Evolutionary conservation across 2,888 invertebrate species (phyloP).

Genomic region (Cataglyphis albicans): DNA sequence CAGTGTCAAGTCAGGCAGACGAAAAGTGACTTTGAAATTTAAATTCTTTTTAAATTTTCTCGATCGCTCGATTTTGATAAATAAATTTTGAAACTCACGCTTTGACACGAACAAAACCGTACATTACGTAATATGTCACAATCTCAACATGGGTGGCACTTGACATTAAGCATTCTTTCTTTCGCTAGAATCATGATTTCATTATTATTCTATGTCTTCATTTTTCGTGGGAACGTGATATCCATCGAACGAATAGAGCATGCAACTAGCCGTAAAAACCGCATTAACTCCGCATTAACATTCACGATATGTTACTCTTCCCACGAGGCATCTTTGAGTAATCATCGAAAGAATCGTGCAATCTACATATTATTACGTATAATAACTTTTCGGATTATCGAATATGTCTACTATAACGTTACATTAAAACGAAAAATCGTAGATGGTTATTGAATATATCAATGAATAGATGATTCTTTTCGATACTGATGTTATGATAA

Average conservation of each 20-base stretch:
- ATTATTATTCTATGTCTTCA: conserved; percentile 17
- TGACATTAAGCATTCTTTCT: conserved; percentile 36
- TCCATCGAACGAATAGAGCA: neutral
- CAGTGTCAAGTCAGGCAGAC: neutral
- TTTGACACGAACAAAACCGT: conserved; percentile 9
- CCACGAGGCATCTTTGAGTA: conserved; percentile 15
- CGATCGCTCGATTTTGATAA: neutral
- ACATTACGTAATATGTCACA: conserved; percentile 40
- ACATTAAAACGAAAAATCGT: neutral
- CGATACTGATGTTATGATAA: neutral
- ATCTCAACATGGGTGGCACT: conserved; percentile 2
- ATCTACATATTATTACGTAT: neutral
- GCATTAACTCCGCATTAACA: neutral
- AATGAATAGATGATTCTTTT: neutral
- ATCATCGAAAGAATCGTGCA: neutral
- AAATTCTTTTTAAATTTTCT: neutral
- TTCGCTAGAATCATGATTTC: neutral
- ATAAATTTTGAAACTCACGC: neutral
- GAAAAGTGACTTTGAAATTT: conserved; percentile 2
- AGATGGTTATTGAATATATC: neutral
- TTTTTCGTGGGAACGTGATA: conserved; percentile 44
- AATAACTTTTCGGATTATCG: neutral
- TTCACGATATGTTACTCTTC: neutral
- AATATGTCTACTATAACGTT: neutral
- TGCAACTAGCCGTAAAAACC: neutral